Percentiles rank a stretch among this genome's conserved stretches.
These are phyloP conservation scores for Tenthredo notha DNA, from an alignment of 2,888 invertebrate genomes.

Conservation along the genomic window DNA sequence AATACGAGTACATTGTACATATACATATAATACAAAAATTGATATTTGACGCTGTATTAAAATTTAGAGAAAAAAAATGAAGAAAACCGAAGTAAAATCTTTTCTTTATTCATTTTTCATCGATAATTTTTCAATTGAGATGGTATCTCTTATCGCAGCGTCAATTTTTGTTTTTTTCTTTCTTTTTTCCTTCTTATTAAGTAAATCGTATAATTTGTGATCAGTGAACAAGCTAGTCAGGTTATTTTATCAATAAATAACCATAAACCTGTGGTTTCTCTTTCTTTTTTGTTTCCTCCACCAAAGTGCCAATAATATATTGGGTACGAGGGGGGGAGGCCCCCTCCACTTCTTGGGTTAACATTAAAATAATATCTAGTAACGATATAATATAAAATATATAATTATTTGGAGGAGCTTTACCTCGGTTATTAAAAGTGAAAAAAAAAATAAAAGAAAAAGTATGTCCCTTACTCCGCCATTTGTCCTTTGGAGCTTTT, in stretches of 20 bases:
- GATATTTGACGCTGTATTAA: not conserved
- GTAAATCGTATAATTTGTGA: constrained; percentile 8
- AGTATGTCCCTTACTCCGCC: not conserved
- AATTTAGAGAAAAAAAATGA: not conserved
- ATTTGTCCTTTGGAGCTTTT: constrained; percentile 54
- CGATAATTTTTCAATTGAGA: not conserved
- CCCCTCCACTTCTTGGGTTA: not conserved
- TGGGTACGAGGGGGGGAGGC: constrained; percentile 6
- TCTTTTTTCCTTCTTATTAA: not conserved
- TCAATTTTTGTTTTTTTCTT: not conserved
- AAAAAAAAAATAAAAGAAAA: not conserved
- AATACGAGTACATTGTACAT: not conserved
- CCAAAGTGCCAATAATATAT: not conserved
- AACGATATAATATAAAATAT: not conserved
- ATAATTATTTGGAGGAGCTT: constrained; percentile 20
- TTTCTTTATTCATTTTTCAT: not conserved
- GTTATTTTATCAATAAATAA: constrained; percentile 36
- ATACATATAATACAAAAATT: not conserved
- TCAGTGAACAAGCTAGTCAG: constrained; percentile 44
- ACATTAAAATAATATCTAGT: not conserved
- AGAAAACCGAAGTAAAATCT: not conserved
- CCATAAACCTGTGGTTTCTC: not conserved
- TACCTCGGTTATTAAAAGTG: not conserved
- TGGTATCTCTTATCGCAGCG: not conserved
- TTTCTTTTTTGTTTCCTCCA: not conserved